Evolutionary conservation across 2,888 invertebrate species (phyloP).

Genomic region (Limnephilus marmoratus): DNA sequence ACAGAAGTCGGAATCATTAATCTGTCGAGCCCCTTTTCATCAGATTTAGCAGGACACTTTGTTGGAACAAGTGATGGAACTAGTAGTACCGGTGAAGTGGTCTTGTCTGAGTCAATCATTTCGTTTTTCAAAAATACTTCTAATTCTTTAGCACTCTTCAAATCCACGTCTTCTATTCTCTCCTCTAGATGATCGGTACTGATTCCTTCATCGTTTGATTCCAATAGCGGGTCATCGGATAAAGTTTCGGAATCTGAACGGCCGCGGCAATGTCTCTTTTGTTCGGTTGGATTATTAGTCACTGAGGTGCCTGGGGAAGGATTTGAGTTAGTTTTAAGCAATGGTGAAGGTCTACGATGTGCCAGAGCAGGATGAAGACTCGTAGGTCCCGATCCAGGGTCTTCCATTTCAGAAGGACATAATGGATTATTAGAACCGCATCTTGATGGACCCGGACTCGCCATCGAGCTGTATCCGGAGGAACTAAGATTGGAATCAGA

Average conservation of each 20-base stretch:
- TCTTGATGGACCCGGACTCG: slow-evolving; percentile 88
- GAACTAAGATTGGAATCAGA: slow-evolving; percentile 91
- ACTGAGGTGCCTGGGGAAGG: slow-evolving; percentile 72
- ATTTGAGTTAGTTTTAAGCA: slow-evolving; percentile 79
- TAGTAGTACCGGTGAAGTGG: slow-evolving; percentile 74
- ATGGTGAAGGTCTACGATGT: slow-evolving; percentile 78
- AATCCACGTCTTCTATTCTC: slow-evolving; percentile 83
- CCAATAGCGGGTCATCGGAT: slow-evolving; percentile 83
- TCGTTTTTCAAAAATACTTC: slow-evolving; percentile 74
- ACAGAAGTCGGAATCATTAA: slow-evolving; percentile 73
- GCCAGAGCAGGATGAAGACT: slow-evolving; percentile 69
- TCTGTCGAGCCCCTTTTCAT: slow-evolving; percentile 75
- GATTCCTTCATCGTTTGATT: slow-evolving; percentile 88
- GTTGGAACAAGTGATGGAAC: slow-evolving; percentile 74
- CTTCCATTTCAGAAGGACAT: slow-evolving; percentile 86
- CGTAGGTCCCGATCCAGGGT: slow-evolving; percentile 77
- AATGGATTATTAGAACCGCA: slow-evolving; percentile 90
- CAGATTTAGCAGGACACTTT: slow-evolving; percentile 78
- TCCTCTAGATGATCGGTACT: slow-evolving; percentile 84
- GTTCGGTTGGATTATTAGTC: slow-evolving; percentile 70
- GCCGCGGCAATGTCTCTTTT: slow-evolving; percentile 77
- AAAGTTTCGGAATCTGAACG: slow-evolving; percentile 86
- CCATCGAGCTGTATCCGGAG: slow-evolving; percentile 91
- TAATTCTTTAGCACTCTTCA: slow-evolving; percentile 82
- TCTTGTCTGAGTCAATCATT: slow-evolving; percentile 71